Percentiles rank a stretch among this genome's conserved stretches.
These are phyloP conservation scores for Eurypyga helias DNA, from an alignment of 2,113 vertebrate genomes.

Conservation along the genomic window DNA sequence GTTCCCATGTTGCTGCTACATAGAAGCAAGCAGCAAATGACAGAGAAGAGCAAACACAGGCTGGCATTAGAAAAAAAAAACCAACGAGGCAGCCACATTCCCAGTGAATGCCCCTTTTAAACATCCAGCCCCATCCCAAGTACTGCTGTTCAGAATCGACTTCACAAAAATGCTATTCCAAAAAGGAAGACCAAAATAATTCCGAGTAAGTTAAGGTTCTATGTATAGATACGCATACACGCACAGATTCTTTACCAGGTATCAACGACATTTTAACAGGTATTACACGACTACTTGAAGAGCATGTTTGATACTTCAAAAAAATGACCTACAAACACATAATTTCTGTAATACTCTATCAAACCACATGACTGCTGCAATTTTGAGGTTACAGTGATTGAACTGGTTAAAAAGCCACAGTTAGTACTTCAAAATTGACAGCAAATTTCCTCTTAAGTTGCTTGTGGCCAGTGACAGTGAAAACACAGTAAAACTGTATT, in stretches of 20 bases:
- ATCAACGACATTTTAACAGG: neutral
- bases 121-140: neutral
- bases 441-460: neutral
- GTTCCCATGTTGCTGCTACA: neutral
- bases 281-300: neutral
- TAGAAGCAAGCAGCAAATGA: neutral
- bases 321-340: neutral
- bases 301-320: neutral
- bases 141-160: neutral
- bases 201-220: neutral
- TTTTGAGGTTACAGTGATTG: neutral
- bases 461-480: neutral
- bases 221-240: neutral
- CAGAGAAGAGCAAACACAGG: neutral
- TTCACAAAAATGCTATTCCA: neutral
- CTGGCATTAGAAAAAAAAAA: neutral
- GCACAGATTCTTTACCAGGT: neutral
- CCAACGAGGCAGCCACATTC: neutral
- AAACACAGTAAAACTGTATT: neutral
- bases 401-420: neutral
- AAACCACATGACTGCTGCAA: neutral
- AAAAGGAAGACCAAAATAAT: neutral
- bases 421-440: neutral
- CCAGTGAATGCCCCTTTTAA: neutral
- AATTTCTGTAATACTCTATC: accelerated